These are phyloP conservation scores for Arrhamphus sclerolepis DNA, from an alignment of 2,797 vertebrate species.

Conservation along the genomic window DNA sequence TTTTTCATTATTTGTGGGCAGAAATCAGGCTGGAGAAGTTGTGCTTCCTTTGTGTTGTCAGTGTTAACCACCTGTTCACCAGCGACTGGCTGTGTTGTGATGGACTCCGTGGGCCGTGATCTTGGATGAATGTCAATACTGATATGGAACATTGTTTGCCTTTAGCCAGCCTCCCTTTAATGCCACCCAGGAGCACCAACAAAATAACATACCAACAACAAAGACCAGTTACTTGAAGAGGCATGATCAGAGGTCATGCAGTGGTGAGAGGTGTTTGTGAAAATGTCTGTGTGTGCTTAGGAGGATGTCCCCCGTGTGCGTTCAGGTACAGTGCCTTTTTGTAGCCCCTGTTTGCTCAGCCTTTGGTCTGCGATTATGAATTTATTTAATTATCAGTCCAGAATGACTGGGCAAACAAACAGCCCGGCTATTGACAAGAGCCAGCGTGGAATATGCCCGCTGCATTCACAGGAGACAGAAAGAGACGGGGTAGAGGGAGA, in stretches of 20 bases:
- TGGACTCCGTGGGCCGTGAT: constrained; percentile 59
- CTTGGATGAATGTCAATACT: too few species aligned
- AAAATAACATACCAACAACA: constrained; percentile 35
- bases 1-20: not conserved
- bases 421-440: constrained; percentile 76
- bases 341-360: constrained; percentile 78
- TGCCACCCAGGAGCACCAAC: constrained; percentile 37
- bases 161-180: constrained; percentile 43
- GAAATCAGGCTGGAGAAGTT: constrained; percentile 4
- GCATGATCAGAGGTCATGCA: not conserved
- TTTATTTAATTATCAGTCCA: constrained; percentile 77
- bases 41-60: constrained; percentile 47
- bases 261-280: constrained; percentile 17
- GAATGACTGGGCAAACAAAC: constrained; percentile 83
- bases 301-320: constrained; percentile 24
- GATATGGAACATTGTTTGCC: too few species aligned
- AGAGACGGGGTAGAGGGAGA: constrained; percentile 39
- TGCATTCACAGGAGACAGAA: constrained; percentile 61
- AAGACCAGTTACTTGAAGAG: constrained; percentile 35
- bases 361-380: constrained; percentile 69
- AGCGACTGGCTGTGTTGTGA: constrained; percentile 17
- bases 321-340: constrained; percentile 76
- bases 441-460: constrained; percentile 73
- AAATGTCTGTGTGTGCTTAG: constrained; percentile 14
- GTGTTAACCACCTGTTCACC: constrained; percentile 13